A percentile compares a stretch with the other conserved stretches of the same genome.
These are phyloP conservation scores for Solenopsis fugax DNA, from an alignment of 1,140 invertebrate species.

Conservation along the genomic window DNA sequence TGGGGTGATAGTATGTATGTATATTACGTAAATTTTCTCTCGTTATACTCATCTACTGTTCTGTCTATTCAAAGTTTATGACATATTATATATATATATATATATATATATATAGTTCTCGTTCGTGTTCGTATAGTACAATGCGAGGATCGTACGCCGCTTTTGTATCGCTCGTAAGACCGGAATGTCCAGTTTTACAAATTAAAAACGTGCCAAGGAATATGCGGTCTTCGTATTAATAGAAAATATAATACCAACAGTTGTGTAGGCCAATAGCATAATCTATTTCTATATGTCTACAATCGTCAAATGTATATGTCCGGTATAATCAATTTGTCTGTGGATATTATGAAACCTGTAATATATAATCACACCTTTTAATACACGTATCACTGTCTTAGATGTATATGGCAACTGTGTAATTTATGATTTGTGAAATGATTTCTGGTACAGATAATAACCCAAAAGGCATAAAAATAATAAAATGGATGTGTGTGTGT, in stretches of 20 bases:
- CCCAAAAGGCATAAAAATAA: conserved; percentile 4
- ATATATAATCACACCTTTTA: conserved; percentile 68
- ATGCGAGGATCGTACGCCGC: conserved; percentile 56
- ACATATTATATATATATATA: conserved; percentile 36
- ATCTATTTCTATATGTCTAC: conserved; percentile 68
- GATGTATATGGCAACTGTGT: conserved; percentile 40
- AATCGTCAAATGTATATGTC: conserved; percentile 49
- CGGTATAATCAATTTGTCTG: conserved; percentile 61
- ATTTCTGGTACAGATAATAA: neutral
- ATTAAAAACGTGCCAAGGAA: conserved; percentile 71
- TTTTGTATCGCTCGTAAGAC: conserved; percentile 60
- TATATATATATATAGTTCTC: conserved; percentile 36
- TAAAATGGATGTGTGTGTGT: too few relatives aligned
- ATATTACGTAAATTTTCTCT: conserved; percentile 59
- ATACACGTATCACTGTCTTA: conserved; percentile 47
- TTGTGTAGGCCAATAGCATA: conserved; percentile 28
- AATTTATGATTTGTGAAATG: conserved; percentile 52
- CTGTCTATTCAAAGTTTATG: conserved; percentile 77
- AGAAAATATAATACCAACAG: conserved; percentile 16
- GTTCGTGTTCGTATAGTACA: conserved; percentile 25
- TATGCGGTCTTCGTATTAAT: conserved; percentile 51
- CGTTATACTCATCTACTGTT: conserved; percentile 70
- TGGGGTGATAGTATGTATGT: conserved; percentile 52
- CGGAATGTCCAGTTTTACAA: conserved; percentile 48
- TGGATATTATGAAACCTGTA: conserved; percentile 67